Base-by-base conservation (phyloP, 2,113 vertebrate species). In the Ictidomys tridecemlineatus region DNA sequence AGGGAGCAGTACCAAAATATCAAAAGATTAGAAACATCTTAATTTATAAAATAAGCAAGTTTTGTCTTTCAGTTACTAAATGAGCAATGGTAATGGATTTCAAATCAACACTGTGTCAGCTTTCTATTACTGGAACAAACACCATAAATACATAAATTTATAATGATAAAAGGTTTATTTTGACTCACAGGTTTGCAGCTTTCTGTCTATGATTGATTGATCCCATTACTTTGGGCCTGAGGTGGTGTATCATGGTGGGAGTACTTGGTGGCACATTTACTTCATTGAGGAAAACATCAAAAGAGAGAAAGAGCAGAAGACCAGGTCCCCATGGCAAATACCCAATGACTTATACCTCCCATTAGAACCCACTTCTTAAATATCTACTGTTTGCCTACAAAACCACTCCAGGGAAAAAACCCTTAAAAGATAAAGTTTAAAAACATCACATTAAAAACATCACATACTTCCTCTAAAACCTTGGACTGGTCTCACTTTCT, bases 31-130 rank as follows among this genome's bases (percentile, higher is more conserved):
- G 63, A 30, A 18, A 78, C 10, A 1, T 56, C 51, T 53, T 61
- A 69, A 95, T 65, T 26, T 58, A 70, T 76, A 67, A 93, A 86
- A 82, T 9, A 34, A 88, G 39, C 45, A 48, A 78, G 20, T 1
- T 76, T 26, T 48, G 24, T 77, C 61, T 93, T 91, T 82, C 14
- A 82, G 58, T 82, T 89, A 61, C 30, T 82, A 74, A 95, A 58
- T 20, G 42, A 92, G 53, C 32, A 93, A 34, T 61, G 34, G 8
- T 22, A 56, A 17, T 85, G 26, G 1, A 45, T 93, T 83, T 76
- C 86, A 70, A 56, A 80, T 73, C 67, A 73, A 48, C n/a, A 86
- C 20, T 16, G 22, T 34, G 4, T 48, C 8, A 45, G 4, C 8
- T 67, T 65, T 65, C 58, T 45, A 28, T 37, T 86, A n/a, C 12